Evolutionary conservation across 1,140 invertebrate species (phyloP), one percentile per base, ranked within the genome.

Genomic region (Octopus sinensis): DNA sequence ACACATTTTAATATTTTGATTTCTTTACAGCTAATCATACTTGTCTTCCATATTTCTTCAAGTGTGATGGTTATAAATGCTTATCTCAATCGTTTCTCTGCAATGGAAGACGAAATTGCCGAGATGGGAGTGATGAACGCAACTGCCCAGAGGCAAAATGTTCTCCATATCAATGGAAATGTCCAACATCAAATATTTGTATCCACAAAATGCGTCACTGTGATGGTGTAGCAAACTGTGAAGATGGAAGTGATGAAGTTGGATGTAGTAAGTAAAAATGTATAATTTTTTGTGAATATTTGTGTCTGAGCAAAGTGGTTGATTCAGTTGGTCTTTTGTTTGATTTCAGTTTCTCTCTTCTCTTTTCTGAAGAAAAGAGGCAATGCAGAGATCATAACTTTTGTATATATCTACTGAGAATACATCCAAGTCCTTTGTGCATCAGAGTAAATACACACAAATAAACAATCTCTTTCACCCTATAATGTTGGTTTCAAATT

Each of bases 91-190:
- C 96, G 88, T 97, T 96, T 95, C 90, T 98, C 0, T 99, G 97
- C 89, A 97, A 98, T 90, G 97, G 97, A 0, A 96, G 98, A 90
- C 95, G 96, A 1, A 97, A 98, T 88, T 98, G 97, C 91, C 96
- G 97, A 0, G 96, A 98, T 89, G 96, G 96, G 0, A 96, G 96
- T 52, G 97, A 99, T 90, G 97, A 99, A 90, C 94, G 96, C 88
- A 95, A 97, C 84, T 99, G 98, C 91, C 97, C 98, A 5, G 96
- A 97, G 0, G 95, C 98, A 0, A 96, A 95, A 1, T 99, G 98
- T 90, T 93, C 96, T 43, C 73, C 43, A 0, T 94, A 93, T 78
- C 96, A 98, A 87, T 99, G 98, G 88, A 96, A 97, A 85, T 99
- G 97, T 89, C 94, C 94, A 0, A 96, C 96, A 90, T 92, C 95